These are phyloP conservation scores for Alosa sapidissima DNA, from an alignment of 2,797 vertebrate genomes.

Conservation along the genomic window DNA sequence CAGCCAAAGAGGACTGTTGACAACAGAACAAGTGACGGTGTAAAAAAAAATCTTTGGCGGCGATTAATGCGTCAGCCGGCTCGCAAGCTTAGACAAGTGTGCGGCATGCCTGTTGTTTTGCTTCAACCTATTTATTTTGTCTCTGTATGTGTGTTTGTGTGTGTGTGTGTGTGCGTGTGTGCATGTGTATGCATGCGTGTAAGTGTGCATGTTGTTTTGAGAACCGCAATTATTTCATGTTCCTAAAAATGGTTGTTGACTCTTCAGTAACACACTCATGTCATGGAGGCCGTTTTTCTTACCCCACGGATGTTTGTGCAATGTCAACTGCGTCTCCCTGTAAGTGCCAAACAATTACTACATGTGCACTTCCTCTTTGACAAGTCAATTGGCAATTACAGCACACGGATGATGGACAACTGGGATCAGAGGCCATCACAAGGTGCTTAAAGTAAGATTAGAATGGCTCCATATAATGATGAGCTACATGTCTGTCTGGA, in stretches of 20 bases:
- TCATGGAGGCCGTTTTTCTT: not conserved
- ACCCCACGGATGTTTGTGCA: not conserved
- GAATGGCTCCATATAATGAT: not conserved
- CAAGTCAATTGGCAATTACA: conserved; percentile 5
- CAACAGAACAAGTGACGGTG: too few relatives aligned
- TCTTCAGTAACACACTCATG: not conserved
- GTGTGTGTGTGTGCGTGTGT: too few relatives aligned
- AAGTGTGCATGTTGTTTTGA: not conserved
- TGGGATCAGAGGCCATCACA: not conserved
- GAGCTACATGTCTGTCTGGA: not conserved
- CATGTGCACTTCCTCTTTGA: not conserved
- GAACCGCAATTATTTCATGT: not conserved
- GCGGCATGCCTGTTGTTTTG: too few relatives aligned
- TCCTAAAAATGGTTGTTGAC: not conserved
- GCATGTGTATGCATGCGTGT: too few relatives aligned
- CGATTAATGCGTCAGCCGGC: too few relatives aligned
- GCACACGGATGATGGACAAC: not conserved
- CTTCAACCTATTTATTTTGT: too few relatives aligned
- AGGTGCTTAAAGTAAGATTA: not conserved
- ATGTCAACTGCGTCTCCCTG: conserved; percentile 3
- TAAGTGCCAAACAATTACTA: not conserved
- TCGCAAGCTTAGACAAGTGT: too few relatives aligned
- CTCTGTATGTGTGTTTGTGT: too few relatives aligned
- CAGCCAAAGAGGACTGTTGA: too few relatives aligned
- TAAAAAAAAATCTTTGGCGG: too few relatives aligned